Base-by-base conservation (phyloP, 2,113 vertebrate genomes). In the Hippocampus zosterae region DNA sequence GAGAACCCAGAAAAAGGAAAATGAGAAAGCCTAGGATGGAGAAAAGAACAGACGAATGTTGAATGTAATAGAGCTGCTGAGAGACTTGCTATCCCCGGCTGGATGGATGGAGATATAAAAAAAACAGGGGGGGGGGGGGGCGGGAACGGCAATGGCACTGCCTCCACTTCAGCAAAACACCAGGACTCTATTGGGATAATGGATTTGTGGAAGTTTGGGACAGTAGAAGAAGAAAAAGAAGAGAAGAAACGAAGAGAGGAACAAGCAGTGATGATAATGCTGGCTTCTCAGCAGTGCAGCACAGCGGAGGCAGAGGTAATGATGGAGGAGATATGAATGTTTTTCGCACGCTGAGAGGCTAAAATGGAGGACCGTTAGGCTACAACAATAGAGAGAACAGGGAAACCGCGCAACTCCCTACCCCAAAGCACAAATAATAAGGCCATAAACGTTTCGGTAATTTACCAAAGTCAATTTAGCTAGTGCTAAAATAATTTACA, bases 111-210 rank as follows among this genome's bases (percentile, higher is more conserved):
- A 70, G 63, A 73, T 74, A 69, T 53, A 61, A 72, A 71, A 50
- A 67, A 57, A 61, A 72, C 69, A 41, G 74, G 72, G 59, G 63
- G 40, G 42, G 68, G 25, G 25, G 25, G 25, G 63, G 64, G 65
- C 29, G 74, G 78, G 70, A 44, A 70, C 65, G 56, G 67, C 67
- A 70, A 59, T 65, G 59, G 66, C 37, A 8, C 78, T 82, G 69
- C 71, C 78, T 82, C 81, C 76, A 84, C 83, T 82, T 78, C 81
- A 81, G 62, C 76, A 77, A 73, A 41, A 73, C 80, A 81, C 66
- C 77, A 81, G 75, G 68, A 71, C 57, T 60, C 57, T 69, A 77
- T 74, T 69, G 75, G 74, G 79, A 82, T 85, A 88, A 85, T 81
- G 84, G 83, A 88, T 84, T 76, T 78, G 70, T 69, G 72, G 72